Evolutionary conservation across 2,113 vertebrate species (phyloP), one percentile per base, ranked within the genome.

Genomic region (Mionectes macconnelli): DNA sequence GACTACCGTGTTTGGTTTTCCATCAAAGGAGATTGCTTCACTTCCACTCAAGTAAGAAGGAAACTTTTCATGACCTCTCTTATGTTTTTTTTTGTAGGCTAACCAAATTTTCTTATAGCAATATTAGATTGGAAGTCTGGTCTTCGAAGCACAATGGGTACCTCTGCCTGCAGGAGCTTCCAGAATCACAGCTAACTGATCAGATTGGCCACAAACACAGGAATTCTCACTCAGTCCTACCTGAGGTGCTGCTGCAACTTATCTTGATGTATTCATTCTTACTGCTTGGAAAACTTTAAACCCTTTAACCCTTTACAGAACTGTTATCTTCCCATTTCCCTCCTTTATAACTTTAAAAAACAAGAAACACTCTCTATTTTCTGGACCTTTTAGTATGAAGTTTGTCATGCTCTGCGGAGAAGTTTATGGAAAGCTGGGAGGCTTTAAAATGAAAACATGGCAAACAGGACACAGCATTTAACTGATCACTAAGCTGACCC

Each of bases 391-490:
- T 33, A 62, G n/a, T 24, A 52, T 21, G 4, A 89, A 82, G 28
- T 31, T 72, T 83, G 13, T 74, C 30, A 8, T 15, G 8, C 24
- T 52, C 80, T 84, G 63, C 17, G 17, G 14, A 87, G 30, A 81
- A 84, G 37, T 69, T 95, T 53, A 76, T 27, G 23, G 74, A 82
- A 66, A 89, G n/a, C 37, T 66, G 53, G 14, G n/a, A 91, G n/a
- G 62, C 45, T 66, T 66, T 44, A 85, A 81, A 91, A 55, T 15
- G 73, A 81, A 68, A 89, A 64, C 81, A 68, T 31, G 35, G 45
- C 62, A 73, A 93, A 88, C 50, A 95, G 70, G 76, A 94, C 93
- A 59, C 78, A 94, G n/a, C 23, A 59, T 80, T 77, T 83, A 94
- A 86, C 79, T 82, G 20, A 89, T 72, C 25, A 8, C 83, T 62